phyloP scores from a whole-genome alignment of 2,113 vertebrate genomes.

The Melospiza georgiana region DNA sequence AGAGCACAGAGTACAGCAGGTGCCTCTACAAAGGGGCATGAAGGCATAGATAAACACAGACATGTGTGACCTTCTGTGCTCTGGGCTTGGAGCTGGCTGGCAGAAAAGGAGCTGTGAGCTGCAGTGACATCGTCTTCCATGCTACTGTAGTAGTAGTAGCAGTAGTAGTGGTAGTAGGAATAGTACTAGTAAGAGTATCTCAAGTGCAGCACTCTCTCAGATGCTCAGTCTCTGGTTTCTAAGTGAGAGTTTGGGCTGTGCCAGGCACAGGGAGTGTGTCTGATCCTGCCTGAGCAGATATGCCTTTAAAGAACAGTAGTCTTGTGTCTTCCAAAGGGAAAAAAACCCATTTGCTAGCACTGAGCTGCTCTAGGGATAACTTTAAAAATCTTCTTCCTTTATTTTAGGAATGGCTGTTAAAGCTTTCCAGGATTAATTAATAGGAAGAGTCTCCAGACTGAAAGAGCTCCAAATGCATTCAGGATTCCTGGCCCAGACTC shows the following conservation, averaged over 20 bases:
- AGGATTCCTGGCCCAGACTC: not conserved
- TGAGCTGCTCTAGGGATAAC: not conserved
- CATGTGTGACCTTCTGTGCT: not conserved
- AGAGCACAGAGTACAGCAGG: not conserved
- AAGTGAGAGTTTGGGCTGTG: not conserved
- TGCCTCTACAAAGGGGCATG: not conserved
- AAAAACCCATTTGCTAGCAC: fast-evolving
- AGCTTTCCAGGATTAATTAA: constrained; percentile 24
- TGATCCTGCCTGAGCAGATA: not conserved
- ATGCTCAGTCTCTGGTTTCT: not conserved
- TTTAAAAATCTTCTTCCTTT: not conserved
- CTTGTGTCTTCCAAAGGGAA: not conserved
- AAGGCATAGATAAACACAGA: not conserved
- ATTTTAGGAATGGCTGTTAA: not conserved
- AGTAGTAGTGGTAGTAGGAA: not conserved
- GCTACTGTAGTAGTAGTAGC: not conserved
- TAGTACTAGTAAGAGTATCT: not conserved
- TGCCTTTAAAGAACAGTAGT: not conserved
- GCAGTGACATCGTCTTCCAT: not conserved
- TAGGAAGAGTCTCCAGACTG: not conserved
- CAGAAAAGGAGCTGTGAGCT: not conserved
- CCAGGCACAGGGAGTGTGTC: not conserved
- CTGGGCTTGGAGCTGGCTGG: not conserved
- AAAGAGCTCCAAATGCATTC: not conserved
- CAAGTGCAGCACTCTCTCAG: not conserved